Conservation (phyloP, 2,113 vertebrate species). For the Toxotes chatareus region DNA sequence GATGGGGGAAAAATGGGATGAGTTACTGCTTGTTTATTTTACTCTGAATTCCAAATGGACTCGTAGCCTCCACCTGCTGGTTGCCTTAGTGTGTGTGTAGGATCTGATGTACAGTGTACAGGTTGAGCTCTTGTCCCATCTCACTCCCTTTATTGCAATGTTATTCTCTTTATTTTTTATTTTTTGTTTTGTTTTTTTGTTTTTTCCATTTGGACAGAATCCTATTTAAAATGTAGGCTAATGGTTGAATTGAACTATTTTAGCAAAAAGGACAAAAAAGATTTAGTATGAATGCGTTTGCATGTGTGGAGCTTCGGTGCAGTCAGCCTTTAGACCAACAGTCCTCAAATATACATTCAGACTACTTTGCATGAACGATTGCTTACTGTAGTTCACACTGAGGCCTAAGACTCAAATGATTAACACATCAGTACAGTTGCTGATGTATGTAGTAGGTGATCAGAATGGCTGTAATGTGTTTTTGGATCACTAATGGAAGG, state of each 20-base stretch:
- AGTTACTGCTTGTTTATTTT: constrained; percentile 32
- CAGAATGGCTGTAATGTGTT: not conserved
- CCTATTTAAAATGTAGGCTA: not conserved
- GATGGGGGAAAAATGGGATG: not conserved
- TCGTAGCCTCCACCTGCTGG: not conserved
- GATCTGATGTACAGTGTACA: constrained; percentile 20
- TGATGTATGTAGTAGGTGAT: not conserved
- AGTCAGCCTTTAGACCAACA: not conserved
- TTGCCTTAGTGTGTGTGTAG: constrained; percentile 24
- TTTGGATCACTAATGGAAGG: not conserved
- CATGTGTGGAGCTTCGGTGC: not conserved
- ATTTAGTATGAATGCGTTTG: not conserved
- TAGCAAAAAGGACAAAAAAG: not conserved
- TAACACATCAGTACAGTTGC: not conserved
- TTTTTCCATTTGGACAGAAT: not conserved
- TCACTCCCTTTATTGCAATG: not conserved
- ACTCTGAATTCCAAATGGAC: constrained; percentile 34
- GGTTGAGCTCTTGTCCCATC: not conserved
- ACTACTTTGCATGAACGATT: not conserved
- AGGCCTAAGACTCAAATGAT: not conserved
- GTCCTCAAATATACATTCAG: not conserved
- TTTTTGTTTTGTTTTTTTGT: not conserved
- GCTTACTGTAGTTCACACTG: constrained; percentile 28
- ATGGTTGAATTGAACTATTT: constrained; percentile 20
- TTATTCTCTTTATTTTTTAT: not conserved